Percentiles rank a stretch among this genome's conserved stretches.
phyloP scores from a whole-genome alignment of 2,113 vertebrate species.

The Microcebus jonahi region DNA sequence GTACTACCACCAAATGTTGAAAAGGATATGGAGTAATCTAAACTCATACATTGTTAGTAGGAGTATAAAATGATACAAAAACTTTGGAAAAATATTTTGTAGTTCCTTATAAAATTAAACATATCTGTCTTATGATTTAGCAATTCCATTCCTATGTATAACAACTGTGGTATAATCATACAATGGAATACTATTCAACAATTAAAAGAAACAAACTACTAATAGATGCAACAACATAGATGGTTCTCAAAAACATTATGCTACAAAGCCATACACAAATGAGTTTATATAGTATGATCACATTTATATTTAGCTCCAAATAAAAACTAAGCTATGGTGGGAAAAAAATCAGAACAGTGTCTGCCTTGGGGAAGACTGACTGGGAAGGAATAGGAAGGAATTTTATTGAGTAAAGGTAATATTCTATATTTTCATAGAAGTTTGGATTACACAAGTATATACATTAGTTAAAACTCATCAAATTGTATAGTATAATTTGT shows the following conservation, averaged over 20 bases:
- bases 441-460: neutral
- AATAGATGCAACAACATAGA: neutral
- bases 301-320: slow-evolving; percentile 21
- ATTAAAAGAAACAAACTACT: slow-evolving; percentile 29
- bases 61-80: neutral
- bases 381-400: neutral
- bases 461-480: slow-evolving; percentile 33
- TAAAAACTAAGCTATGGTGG: slow-evolving; percentile 2
- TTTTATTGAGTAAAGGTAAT: neutral
- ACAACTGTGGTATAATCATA: neutral
- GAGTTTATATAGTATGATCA: neutral
- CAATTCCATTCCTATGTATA: neutral
- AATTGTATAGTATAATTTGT: neutral
- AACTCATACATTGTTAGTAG: neutral
- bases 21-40: neutral
- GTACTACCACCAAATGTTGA: neutral
- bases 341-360: neutral
- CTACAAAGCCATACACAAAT: slow-evolving; percentile 21
- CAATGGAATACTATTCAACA: neutral
- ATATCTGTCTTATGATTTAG: neutral
- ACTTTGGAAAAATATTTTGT: neutral
- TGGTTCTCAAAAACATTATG: neutral
- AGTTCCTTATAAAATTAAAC: slow-evolving; percentile 21
- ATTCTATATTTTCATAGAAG: neutral
- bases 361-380: neutral